Evolutionary conservation across 2,797 vertebrate genomes (phyloP).

Genomic region (Eremophila alpestris): DNA sequence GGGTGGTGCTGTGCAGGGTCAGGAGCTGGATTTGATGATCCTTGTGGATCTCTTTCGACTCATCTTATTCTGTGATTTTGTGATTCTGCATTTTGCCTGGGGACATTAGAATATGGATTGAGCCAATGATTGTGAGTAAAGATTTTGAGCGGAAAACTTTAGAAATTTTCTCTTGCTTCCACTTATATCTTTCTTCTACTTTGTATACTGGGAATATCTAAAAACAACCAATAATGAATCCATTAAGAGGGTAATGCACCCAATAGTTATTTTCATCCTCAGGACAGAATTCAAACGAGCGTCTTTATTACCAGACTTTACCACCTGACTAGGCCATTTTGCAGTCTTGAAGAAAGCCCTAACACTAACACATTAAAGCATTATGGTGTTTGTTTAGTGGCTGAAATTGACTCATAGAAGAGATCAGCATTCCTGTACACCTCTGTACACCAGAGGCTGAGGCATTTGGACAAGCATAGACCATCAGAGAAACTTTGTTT

Average conservation of each 20-base stretch:
- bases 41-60: not conserved
- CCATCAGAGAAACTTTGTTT: not conserved
- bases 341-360: not conserved
- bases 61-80: not conserved
- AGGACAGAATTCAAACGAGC: not conserved
- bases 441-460: not conserved
- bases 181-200: not conserved
- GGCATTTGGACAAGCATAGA: not conserved
- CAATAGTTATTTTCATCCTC: not conserved
- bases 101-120: not conserved
- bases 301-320: not conserved
- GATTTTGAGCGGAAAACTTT: not conserved
- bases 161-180: not conserved
- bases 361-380: not conserved
- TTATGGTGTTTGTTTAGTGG: not conserved
- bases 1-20: too few relatives aligned
- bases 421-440: not conserved
- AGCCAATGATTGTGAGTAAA: not conserved
- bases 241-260: not conserved
- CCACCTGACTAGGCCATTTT: not conserved
- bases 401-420: not conserved
- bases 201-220: not conserved
- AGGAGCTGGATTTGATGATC: rapidly evolving
- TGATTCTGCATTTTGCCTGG: not conserved
- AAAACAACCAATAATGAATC: not conserved